Evolutionary conservation across 2,113 vertebrate species (phyloP).

Genomic region (Melanerpes aurifrons): DNA sequence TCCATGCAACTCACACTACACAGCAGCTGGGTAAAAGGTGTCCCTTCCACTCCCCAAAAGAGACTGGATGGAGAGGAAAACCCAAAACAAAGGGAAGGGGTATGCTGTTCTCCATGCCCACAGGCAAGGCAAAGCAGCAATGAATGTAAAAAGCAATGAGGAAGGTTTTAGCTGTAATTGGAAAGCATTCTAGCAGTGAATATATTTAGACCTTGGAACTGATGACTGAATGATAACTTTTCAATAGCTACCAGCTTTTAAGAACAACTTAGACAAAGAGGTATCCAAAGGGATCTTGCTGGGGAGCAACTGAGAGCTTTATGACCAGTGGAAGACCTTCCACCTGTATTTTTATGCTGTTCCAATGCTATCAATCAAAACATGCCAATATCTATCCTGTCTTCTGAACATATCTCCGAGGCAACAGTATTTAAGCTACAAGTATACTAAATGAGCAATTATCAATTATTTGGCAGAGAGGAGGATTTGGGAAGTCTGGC

Average conservation of each 20-base stretch:
- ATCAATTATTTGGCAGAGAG: constrained; percentile 48
- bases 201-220: not conserved
- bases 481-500: constrained; percentile 7
- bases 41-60: not conserved
- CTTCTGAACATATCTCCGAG: not conserved
- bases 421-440: constrained; percentile 14
- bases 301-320: not conserved
- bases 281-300: not conserved
- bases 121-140: not conserved
- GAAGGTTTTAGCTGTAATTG: not conserved
- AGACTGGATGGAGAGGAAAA: not conserved
- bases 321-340: not conserved
- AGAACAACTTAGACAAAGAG: not conserved
- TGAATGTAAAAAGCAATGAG: not conserved
- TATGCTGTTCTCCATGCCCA: not conserved
- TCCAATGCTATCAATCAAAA: not conserved
- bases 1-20: not conserved
- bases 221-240: not conserved
- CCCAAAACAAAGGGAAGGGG: not conserved
- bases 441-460: constrained; percentile 53
- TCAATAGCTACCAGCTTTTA: not conserved
- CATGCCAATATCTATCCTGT: not conserved
- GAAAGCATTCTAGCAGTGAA: not conserved
- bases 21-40: not conserved
- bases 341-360: not conserved